Evolutionary conservation across 2,888 invertebrate genomes (phyloP), one percentile per base, ranked within the genome.

Genomic region (Ormyrus thymus): DNA sequence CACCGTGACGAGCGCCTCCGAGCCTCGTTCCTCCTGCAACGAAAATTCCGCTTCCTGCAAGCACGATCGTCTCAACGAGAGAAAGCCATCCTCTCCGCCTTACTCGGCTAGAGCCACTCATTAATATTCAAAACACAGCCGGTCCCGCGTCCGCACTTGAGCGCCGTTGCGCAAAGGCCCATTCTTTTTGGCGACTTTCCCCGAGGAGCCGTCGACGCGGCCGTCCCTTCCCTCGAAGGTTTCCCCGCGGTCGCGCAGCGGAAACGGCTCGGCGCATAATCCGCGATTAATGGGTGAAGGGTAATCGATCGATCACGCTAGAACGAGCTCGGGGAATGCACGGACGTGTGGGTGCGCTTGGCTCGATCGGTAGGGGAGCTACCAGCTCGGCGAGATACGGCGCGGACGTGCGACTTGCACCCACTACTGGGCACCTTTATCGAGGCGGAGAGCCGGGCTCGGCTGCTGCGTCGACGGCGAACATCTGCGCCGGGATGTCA

Each of bases 261-360:
- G 64, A 72, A 55, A 73, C 72, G 56, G 53, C 72, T 64, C 15
- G 45, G 75, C 29, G 29, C 29, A 76, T 76, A 70, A 74, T 81
- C 65, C 78, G 82, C 81, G 83, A 85, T 85, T 83, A 85, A 85
- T 84, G 84, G 83, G 69, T 71, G 70, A 84, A 83, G 69, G 69
- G 83, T 83, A 85, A 84, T 83, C n/a, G 82, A 85, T 85, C 82
- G 81, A 85, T 85, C 84, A 83, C 83, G 84, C 80, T 83, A 84
- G 80, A 82, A 82, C 81, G 81, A 83, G 59, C 83, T 76, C 80
- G 68, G 51, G 82, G 84, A 84, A 84, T 69, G 62, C 68, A 61
- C 48, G 84, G 82, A 75, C 72, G 64, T 68, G 78, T 61, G 75
- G 77, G 77, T 81, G 84, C 56, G 53, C 84, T 78, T 65, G 72